Conservation (phyloP, 2,797 vertebrate species). For the Peromyscus nudipes region DNA sequence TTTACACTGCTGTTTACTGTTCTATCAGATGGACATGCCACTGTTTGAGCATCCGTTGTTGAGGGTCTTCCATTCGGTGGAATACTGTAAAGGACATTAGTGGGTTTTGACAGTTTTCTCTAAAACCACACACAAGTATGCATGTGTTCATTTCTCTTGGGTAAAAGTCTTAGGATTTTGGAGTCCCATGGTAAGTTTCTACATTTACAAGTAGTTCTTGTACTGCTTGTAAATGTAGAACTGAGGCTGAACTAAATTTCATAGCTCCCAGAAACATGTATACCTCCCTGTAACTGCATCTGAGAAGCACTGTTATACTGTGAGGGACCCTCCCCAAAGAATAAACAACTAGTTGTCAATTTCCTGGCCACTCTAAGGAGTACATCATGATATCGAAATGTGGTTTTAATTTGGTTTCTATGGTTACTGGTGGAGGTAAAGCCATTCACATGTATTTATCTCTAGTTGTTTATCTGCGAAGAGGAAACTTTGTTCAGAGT, state of each 20-base stretch:
- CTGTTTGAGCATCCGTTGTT: not conserved
- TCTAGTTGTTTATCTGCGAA: not conserved
- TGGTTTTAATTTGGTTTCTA: not conserved
- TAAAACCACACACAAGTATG: not conserved
- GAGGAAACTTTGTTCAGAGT: not conserved
- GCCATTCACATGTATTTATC: not conserved
- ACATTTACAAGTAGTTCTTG: not conserved
- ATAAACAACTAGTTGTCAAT: not conserved
- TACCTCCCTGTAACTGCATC: not conserved
- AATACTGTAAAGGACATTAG: not conserved
- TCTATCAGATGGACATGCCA: not conserved
- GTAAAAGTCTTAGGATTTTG: not conserved
- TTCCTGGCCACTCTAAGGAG: not conserved
- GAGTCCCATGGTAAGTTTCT: not conserved
- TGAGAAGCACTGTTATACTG: not conserved
- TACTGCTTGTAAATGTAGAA: too few relatives aligned
- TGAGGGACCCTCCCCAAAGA: not conserved
- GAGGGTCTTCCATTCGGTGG: not conserved
- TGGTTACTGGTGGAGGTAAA: not conserved
- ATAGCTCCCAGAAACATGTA: fast-evolving
- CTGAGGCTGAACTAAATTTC: not conserved
- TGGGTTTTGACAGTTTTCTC: not conserved
- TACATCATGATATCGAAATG: too few relatives aligned
- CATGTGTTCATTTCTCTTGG: not conserved
- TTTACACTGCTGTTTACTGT: not conserved